Percentiles rank a stretch among this genome's conserved stretches.
Evolutionary conservation across 53 echinoderm and acorn worm species (phyloP).

Genomic region (Holothuria scabra): DNA sequence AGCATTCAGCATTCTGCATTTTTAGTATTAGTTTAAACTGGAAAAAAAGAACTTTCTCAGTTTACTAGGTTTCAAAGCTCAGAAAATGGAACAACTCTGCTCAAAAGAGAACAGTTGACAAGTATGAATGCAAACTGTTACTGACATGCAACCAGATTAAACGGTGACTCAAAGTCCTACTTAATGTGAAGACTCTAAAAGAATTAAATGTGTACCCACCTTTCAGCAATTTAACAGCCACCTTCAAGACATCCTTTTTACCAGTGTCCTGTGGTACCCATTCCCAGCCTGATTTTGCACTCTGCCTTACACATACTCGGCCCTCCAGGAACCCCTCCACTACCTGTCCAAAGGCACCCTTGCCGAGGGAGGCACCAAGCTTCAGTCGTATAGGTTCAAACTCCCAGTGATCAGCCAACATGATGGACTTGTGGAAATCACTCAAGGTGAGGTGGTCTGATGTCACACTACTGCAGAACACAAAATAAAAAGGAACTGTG

Average conservation of each 20-base stretch:
- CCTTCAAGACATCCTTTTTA: conserved; percentile 61
- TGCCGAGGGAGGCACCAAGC: conserved; percentile 75
- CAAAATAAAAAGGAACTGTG: neutral
- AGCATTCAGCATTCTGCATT: too few relatives aligned
- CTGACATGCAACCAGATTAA: too few relatives aligned
- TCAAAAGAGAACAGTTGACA: too few relatives aligned
- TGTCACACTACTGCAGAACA: conserved; percentile 38
- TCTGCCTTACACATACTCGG: conserved; percentile 64
- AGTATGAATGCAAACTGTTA: too few relatives aligned
- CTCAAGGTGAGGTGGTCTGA: conserved; percentile 37
- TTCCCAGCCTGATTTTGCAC: conserved; percentile 64
- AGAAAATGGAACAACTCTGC: too few relatives aligned
- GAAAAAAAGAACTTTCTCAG: too few relatives aligned
- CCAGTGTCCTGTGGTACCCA: conserved; percentile 72
- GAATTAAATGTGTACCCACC: neutral
- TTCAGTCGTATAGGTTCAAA: conserved; percentile 70
- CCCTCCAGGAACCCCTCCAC: conserved; percentile 82
- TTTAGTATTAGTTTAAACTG: too few relatives aligned
- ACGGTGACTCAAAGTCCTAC: too few relatives aligned
- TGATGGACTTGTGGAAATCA: conserved; percentile 49
- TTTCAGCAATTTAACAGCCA: conserved; percentile 74
- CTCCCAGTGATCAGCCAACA: conserved; percentile 91
- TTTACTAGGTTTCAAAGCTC: too few relatives aligned
- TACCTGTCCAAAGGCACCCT: conserved; percentile 97
- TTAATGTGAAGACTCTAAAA: too few relatives aligned